These are phyloP conservation scores for Pseudorectes ferrugineus DNA, from an alignment of 2,113 vertebrate species.

Conservation along the genomic window DNA sequence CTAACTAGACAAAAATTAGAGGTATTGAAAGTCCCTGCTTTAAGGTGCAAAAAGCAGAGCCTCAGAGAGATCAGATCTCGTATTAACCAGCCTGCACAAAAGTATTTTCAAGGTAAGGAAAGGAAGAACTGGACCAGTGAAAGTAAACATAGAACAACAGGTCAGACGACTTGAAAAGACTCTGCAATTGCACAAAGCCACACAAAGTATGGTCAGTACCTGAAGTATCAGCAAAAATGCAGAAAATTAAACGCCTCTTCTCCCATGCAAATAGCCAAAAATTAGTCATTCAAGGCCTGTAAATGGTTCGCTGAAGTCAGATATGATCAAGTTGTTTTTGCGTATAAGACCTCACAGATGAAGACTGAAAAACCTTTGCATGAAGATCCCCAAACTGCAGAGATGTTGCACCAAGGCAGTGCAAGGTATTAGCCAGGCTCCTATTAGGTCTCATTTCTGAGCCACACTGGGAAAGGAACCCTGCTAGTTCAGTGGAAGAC, in stretches of 20 bases:
- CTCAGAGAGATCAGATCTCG: background rate
- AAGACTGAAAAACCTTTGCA: background rate
- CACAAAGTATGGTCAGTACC: background rate
- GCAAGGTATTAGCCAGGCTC: background rate
- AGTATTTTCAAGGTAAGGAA: background rate
- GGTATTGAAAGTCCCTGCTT: background rate
- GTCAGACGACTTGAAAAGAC: background rate
- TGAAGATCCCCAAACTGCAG: background rate
- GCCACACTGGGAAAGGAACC: background rate
- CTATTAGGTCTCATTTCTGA: background rate
- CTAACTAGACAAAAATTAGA: background rate
- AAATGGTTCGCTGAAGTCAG: background rate
- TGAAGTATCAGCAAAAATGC: background rate
- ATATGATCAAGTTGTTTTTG: background rate
- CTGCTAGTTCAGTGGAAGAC: background rate
- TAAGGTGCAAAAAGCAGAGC: background rate
- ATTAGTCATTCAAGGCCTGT: background rate
- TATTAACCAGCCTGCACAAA: background rate
- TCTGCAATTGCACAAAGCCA: background rate
- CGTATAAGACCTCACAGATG: background rate
- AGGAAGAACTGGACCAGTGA: background rate
- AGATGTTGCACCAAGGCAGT: background rate
- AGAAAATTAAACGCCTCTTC: background rate
- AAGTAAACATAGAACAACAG: background rate
- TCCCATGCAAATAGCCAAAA: background rate